A percentile compares a stretch with the other conserved stretches of the same genome.
These are phyloP conservation scores for Protonemura montana DNA, from an alignment of 2,888 invertebrate species.

Conservation along the genomic window DNA sequence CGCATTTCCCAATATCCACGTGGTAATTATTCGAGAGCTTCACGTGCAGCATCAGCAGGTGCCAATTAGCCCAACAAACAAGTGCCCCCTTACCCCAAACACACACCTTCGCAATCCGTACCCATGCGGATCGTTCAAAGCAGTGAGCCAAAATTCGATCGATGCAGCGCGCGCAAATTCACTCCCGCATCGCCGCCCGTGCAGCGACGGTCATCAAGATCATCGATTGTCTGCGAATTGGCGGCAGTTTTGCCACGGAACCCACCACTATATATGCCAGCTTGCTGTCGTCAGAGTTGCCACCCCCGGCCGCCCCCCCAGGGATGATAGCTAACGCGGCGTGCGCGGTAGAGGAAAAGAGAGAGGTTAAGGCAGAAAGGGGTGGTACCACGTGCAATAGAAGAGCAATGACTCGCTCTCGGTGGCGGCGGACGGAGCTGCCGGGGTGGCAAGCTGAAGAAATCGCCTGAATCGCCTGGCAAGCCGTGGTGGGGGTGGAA, in stretches of 20 bases:
- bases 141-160: neutral
- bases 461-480: conserved; percentile 8
- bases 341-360: neutral
- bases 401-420: conserved; percentile 26
- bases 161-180: neutral
- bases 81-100: neutral
- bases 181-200: neutral
- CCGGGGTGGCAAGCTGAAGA: neutral
- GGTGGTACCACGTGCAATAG: conserved; percentile 12
- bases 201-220: neutral
- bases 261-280: neutral
- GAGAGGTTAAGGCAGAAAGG: neutral
- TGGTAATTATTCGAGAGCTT: neutral
- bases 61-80: neutral
- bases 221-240: neutral
- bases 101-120: neutral
- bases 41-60: neutral
- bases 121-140: neutral
- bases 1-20: neutral
- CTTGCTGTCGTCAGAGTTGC: neutral
- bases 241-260: neutral
- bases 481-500: conserved; percentile 26
- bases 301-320: neutral
- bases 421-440: conserved; percentile 35
- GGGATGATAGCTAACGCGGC: neutral